These are phyloP conservation scores for Sebastes taczanowskii DNA, from an alignment of 2,797 vertebrate species.

Conservation along the genomic window DNA sequence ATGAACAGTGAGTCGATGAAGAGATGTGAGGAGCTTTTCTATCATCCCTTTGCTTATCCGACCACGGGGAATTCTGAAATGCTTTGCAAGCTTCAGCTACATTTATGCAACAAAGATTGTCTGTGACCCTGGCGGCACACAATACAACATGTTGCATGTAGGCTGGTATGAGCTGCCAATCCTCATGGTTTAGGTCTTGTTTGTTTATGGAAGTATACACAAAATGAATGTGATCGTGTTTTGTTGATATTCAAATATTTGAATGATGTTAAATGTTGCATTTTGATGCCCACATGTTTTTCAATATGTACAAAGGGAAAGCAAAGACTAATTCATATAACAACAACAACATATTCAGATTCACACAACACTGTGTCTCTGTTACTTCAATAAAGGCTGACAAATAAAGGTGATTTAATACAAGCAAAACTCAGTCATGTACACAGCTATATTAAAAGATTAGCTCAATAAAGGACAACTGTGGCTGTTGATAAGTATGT, in stretches of 20 bases:
- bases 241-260: not conserved
- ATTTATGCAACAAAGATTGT: not conserved
- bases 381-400: not conserved
- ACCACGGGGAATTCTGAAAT: not conserved
- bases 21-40: not conserved
- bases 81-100: not conserved
- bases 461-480: not conserved
- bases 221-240: not conserved
- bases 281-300: not conserved
- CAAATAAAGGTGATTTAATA: conserved; percentile 2
- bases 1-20: not conserved
- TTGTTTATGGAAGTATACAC: not conserved
- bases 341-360: not conserved
- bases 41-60: not conserved
- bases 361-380: not conserved
- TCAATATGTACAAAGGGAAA: not conserved
- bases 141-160: not conserved
- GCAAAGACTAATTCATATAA: not conserved
- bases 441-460: not conserved
- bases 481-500: not conserved
- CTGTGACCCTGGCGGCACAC: not conserved
- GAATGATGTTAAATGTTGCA: not conserved
- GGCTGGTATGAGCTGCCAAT: not conserved
- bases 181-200: not conserved
- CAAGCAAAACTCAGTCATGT: not conserved